Evolutionary conservation across 2,888 invertebrate genomes (phyloP).

Genomic region (Orthosia incerta): DNA sequence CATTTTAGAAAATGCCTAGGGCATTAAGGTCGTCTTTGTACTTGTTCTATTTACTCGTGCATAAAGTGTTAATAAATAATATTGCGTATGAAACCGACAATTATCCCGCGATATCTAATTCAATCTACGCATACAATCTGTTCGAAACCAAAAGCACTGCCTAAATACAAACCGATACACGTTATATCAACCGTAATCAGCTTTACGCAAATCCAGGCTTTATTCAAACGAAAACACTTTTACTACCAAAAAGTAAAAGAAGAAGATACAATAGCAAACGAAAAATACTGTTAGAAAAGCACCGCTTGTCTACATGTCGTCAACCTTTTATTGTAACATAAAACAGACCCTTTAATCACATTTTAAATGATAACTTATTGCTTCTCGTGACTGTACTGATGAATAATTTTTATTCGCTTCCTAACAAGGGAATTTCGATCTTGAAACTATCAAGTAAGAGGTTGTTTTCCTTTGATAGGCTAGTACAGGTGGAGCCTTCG

Average conservation of each 20-base stretch:
- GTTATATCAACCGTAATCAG: slow-evolving; percentile 22
- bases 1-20: no score
- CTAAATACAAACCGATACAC: neutral
- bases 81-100: neutral
- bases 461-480: slow-evolving; percentile 51
- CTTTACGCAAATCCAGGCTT: slow-evolving; percentile 34
- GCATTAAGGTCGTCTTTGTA: no score
- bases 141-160: slow-evolving; percentile 1
- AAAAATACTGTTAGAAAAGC: slow-evolving; percentile 20
- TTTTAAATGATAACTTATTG: slow-evolving; percentile 59
- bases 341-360: slow-evolving; percentile 37
- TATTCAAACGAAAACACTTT: slow-evolving; percentile 49
- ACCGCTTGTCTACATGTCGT: slow-evolving; percentile 43
- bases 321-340: slow-evolving; percentile 49
- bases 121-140: neutral
- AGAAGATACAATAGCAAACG: slow-evolving; percentile 38
- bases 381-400: slow-evolving; percentile 60
- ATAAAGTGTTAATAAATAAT: no score
- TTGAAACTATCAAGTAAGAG: slow-evolving; percentile 26
- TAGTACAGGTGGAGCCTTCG: slow-evolving; percentile 63
- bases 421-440: slow-evolving; percentile 34
- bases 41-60: no score
- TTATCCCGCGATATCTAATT: neutral
- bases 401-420: slow-evolving; percentile 45
- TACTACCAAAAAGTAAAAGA: slow-evolving; percentile 12